Evolutionary conservation across 1,140 invertebrate genomes (phyloP).

Genomic region (Hermetia illucens): DNA sequence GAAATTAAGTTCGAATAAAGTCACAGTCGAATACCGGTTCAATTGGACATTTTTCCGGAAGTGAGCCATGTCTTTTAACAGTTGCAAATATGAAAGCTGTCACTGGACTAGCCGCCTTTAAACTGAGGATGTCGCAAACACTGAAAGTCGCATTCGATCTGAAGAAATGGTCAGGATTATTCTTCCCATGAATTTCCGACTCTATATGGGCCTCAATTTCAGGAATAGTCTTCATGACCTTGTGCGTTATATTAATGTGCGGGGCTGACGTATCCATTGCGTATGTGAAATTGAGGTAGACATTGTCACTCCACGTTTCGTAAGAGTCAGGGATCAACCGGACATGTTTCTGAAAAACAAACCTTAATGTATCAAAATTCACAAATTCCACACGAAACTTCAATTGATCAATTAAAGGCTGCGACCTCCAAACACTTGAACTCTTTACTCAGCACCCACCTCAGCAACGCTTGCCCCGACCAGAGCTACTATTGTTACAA

Average conservation of each 20-base stretch:
- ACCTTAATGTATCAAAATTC: too few relatives aligned
- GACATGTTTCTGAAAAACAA: conserved; percentile 19
- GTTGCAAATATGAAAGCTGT: too few relatives aligned
- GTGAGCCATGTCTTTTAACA: too few relatives aligned
- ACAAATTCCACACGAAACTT: neutral
- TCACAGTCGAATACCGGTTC: too few relatives aligned
- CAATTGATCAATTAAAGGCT: conserved; percentile 10
- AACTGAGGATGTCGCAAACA: conserved; percentile 19
- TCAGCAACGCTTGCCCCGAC: conserved; percentile 10
- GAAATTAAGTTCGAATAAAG: too few relatives aligned
- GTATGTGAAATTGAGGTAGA: conserved; percentile 17
- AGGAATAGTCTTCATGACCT: conserved; percentile 18
- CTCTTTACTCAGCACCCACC: conserved; percentile 8
- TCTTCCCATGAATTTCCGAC: conserved; percentile 15
- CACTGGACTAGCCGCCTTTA: too few relatives aligned
- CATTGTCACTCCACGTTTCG: conserved; percentile 24
- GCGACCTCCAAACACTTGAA: conserved; percentile 10
- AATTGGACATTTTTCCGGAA: too few relatives aligned
- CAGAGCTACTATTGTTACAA: conserved; percentile 11
- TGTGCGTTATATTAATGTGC: conserved; percentile 21
- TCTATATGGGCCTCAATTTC: conserved; percentile 20
- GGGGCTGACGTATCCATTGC: conserved; percentile 18
- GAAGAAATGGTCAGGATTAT: conserved; percentile 15
- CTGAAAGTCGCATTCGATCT: conserved; percentile 19
- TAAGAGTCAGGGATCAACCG: conserved; percentile 21